A percentile compares a stretch with the other conserved stretches of the same genome.
Conservation (phyloP, 64 coral and sea anemone genomes). For the Montipora efflorescens region DNA sequence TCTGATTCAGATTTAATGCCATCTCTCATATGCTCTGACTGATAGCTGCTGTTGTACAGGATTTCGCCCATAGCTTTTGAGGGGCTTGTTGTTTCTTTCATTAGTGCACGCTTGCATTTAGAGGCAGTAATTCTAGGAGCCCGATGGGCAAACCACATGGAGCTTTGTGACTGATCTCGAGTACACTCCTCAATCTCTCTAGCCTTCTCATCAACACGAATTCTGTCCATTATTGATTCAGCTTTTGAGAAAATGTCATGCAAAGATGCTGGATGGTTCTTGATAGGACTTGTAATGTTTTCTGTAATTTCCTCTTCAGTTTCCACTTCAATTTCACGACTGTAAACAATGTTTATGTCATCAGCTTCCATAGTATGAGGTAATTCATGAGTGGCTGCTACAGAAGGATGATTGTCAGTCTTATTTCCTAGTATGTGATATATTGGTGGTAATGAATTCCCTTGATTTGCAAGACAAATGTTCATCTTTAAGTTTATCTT, state of each 20-base stretch:
- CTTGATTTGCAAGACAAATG: slow-evolving; percentile 2
- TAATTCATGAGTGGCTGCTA: slow-evolving; percentile 24
- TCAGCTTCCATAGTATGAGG: slow-evolving; percentile 47
- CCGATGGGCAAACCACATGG: slow-evolving; percentile 19
- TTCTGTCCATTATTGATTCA: not conserved
- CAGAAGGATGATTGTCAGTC: not conserved
- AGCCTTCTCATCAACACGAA: slow-evolving; percentile 11
- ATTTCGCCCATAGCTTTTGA: slow-evolving; percentile 60
- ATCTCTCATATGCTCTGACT: slow-evolving; percentile 32
- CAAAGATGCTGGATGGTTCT: not conserved
- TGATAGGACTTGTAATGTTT: not conserved
- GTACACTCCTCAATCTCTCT: slow-evolving; percentile 49
- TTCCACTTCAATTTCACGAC: slow-evolving; percentile 66
- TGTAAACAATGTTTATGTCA: slow-evolving; percentile 57
- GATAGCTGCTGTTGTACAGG: not conserved
- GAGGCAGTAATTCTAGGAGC: slow-evolving; percentile 49
- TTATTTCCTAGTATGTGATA: slow-evolving; percentile 22
- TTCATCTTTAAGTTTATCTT: not conserved
- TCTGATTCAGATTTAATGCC: slow-evolving; percentile 46
- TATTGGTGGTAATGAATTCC: slow-evolving; percentile 33
- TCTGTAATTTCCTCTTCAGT: slow-evolving; percentile 29
- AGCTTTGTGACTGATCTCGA: slow-evolving; percentile 24
- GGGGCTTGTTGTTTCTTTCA: slow-evolving; percentile 77
- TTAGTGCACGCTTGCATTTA: slow-evolving; percentile 13
- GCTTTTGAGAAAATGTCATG: not conserved